These are phyloP conservation scores for Agriopis aurantiaria DNA, from an alignment of 2,888 invertebrate genomes.

Conservation along the genomic window DNA sequence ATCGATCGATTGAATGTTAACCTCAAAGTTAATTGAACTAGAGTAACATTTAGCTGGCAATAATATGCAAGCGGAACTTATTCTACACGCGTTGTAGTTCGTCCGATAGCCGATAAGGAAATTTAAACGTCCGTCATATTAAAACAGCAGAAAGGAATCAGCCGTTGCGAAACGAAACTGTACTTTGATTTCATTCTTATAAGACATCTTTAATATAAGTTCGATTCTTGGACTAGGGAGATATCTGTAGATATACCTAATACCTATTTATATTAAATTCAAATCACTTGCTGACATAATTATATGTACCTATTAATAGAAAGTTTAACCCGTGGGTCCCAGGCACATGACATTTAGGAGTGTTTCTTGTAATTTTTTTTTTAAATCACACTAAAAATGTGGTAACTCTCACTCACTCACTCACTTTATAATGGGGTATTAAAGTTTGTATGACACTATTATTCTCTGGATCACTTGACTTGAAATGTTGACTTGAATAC, in stretches of 20 bases:
- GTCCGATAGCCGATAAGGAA: constrained; percentile 52
- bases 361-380: too few relatives aligned
- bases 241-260: not conserved
- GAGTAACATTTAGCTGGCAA: constrained; percentile 44
- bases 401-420: too few relatives aligned
- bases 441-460: too few relatives aligned
- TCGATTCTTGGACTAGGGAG: not conserved
- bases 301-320: not conserved
- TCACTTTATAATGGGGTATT: too few relatives aligned
- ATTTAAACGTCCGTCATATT: constrained; percentile 41
- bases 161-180: constrained; percentile 30
- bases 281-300: too few relatives aligned
- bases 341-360: too few relatives aligned
- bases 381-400: too few relatives aligned
- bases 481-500: too few relatives aligned
- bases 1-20: constrained; percentile 36
- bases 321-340: not conserved
- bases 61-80: constrained; percentile 57
- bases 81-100: constrained; percentile 55
- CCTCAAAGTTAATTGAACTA: constrained; percentile 51
- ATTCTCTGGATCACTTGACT: too few relatives aligned
- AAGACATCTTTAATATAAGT: not conserved
- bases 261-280: too few relatives aligned
- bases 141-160: constrained; percentile 27
- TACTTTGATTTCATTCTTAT: constrained; percentile 1